Evolutionary conservation across 2,888 invertebrate genomes (phyloP), one percentile per base, ranked within the genome.

Genomic region (Meloe dianella): DNA sequence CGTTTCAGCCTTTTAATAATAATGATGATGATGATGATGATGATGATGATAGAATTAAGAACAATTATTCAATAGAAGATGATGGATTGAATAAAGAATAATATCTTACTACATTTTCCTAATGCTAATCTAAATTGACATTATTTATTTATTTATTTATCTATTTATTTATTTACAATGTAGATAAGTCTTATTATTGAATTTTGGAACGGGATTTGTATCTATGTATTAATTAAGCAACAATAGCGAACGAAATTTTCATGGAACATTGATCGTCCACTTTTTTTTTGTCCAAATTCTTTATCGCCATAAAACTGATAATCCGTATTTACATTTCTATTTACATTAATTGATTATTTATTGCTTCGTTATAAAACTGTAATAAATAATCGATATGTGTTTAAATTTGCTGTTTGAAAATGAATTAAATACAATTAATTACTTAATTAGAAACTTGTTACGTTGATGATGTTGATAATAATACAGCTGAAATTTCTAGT

Each of bases 291-390:
- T 51, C 22, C 6, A 7, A 14, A 24, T 27, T 54, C 14, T 14
- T 14, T 6, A 54, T 51, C 51, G 6, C 14, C 27, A 54, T 27
- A 54, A 54, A 54, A 54, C 20, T 47, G 62, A 67, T 60, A 58
- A 59, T 24, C 27, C 41, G 57, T 51, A 60, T 51, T 54, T 64
- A 67, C 30, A 61, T 60, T 57, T 61, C 54, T 61, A 66, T 58
- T 60, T 61, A 60, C 41, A 66, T 57, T 47, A 5, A 17, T 17
- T 47, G 10, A 47, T n/a, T 20, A 47, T 47, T 47, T 47, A 47
- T 47, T 47, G 47, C 47, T 47, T 20, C 47, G 12, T 20, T 47
- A 47, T 47, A 20, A 47, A 47, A 47, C 10, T 10, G 47, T 54
- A 20, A 12, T 20, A 54, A 27, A 22, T 22, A 47, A 47, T 47